Evolutionary conservation across 2,113 vertebrate species (phyloP).

Genomic region (Hypocryptadius cinnamomeus): DNA sequence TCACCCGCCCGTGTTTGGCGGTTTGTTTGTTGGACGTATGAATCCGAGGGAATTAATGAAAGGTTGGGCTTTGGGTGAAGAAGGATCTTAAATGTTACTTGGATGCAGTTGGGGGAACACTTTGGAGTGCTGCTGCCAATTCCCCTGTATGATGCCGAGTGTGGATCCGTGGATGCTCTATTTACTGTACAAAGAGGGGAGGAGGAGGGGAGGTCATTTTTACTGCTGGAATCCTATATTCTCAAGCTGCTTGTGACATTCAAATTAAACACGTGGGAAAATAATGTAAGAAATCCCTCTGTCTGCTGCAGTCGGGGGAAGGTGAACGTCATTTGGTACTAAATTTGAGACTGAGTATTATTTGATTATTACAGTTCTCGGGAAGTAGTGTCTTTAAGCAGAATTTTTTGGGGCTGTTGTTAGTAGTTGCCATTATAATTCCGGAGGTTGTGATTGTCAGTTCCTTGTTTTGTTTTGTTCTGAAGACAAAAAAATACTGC

Average conservation of each 20-base stretch:
- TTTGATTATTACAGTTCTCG: neutral
- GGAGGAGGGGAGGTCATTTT: constrained; percentile 2
- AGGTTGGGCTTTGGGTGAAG: neutral
- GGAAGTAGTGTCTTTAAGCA: neutral
- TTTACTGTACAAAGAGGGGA: constrained; percentile 17
- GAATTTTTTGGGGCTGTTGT: constrained; percentile 12
- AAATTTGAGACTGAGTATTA: neutral
- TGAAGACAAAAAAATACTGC: constrained; percentile 22
- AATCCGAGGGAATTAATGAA: constrained; percentile 35
- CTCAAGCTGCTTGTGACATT: constrained; percentile 4
- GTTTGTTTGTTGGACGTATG: constrained; percentile 34
- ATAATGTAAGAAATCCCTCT: neutral
- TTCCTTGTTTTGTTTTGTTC: constrained; percentile 37
- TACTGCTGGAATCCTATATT: neutral
- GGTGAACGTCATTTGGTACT: neutral
- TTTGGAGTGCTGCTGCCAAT: neutral
- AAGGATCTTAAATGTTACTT: neutral
- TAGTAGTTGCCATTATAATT: constrained; percentile 22
- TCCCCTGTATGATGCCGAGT: neutral
- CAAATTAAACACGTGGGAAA: constrained; percentile 31
- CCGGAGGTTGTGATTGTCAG: neutral
- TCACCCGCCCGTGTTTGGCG: neutral
- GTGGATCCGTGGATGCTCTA: neutral
- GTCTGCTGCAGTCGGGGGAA: neutral
- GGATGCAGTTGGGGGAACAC: constrained; percentile 14